Conservation (phyloP, 2,888 invertebrate species). For the Cephus nigrinus region DNA sequence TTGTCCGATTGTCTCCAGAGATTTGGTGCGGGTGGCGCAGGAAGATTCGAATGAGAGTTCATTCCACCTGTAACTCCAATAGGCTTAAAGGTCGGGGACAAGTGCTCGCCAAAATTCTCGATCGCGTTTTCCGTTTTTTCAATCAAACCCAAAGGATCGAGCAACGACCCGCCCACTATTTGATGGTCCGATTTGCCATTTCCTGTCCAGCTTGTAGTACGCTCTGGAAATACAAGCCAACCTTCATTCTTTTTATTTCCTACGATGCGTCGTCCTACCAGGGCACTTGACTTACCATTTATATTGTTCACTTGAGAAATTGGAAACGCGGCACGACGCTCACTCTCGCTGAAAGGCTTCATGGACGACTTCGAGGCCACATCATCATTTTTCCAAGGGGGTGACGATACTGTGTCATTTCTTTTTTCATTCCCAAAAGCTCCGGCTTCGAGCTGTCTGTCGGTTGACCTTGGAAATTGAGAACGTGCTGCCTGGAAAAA, state of each 20-base stretch:
- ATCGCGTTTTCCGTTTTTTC: not conserved
- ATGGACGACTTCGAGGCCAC: slow-evolving; percentile 46
- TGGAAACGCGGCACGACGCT: no score
- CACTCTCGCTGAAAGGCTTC: slow-evolving; percentile 5
- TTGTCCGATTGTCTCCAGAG: no score
- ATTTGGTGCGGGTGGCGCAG: no score
- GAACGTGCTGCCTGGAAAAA: slow-evolving; percentile 23
- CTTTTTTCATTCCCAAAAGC: slow-evolving; percentile 1
- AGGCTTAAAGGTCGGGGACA: no score
- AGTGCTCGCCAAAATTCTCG: no score
- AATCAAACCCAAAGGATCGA: slow-evolving; percentile 10
- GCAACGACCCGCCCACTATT: slow-evolving; percentile 13
- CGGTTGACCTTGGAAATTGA: slow-evolving; percentile 17
- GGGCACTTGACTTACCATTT: no score
- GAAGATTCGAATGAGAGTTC: no score
- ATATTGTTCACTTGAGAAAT: no score
- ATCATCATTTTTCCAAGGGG: slow-evolving; percentile 15
- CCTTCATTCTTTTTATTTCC: no score
- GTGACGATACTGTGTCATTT: not conserved
- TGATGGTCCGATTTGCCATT: not conserved
- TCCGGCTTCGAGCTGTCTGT: slow-evolving; percentile 5
- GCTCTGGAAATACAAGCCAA: no score
- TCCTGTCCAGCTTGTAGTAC: not conserved
- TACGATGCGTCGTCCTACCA: no score
- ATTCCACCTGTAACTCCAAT: no score